Evolutionary conservation across 1,140 invertebrate genomes (phyloP).

Genomic region (Proctacanthus coquilletti): DNA sequence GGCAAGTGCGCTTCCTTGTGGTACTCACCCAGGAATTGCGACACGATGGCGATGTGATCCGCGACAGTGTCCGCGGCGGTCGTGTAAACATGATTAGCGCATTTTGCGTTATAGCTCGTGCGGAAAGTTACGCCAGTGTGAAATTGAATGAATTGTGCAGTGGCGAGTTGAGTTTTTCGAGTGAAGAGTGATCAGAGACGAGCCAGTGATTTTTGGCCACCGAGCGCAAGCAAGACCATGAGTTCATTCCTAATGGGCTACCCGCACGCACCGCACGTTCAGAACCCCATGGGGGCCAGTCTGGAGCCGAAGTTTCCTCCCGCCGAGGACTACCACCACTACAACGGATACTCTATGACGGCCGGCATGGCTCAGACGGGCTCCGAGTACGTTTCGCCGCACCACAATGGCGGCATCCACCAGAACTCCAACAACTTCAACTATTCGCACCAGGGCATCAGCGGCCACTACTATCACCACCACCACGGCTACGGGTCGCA

Average conservation of each 20-base stretch:
- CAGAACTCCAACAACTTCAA: slow-evolving; percentile 3
- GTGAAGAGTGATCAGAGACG: no score
- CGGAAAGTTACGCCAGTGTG: no score
- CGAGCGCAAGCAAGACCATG: slow-evolving; percentile 11
- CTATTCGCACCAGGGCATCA: slow-evolving; percentile 7
- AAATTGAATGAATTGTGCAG: no score
- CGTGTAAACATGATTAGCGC: no score
- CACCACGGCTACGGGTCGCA: slow-evolving; percentile 11
- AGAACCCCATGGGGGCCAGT: slow-evolving; percentile 25
- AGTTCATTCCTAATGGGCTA: slow-evolving; percentile 32
- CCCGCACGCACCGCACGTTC: slow-evolving; percentile 32
- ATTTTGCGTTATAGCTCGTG: no score
- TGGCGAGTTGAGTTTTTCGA: no score
- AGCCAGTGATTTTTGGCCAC: neutral
- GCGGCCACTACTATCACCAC: slow-evolving; percentile 14
- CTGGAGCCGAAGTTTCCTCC: slow-evolving; percentile 29
- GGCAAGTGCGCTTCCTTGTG: no score
- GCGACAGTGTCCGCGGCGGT: no score
- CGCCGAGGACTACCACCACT: slow-evolving; percentile 29
- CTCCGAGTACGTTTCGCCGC: slow-evolving; percentile 8
- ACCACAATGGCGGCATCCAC: slow-evolving; percentile 6
- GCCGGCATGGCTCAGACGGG: slow-evolving; percentile 20
- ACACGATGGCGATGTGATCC: no score
- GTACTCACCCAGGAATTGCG: no score
- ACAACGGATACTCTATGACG: slow-evolving; percentile 28